Conservation (phyloP, 2,113 vertebrate genomes). For the Phylloscopus trochiloides region DNA sequence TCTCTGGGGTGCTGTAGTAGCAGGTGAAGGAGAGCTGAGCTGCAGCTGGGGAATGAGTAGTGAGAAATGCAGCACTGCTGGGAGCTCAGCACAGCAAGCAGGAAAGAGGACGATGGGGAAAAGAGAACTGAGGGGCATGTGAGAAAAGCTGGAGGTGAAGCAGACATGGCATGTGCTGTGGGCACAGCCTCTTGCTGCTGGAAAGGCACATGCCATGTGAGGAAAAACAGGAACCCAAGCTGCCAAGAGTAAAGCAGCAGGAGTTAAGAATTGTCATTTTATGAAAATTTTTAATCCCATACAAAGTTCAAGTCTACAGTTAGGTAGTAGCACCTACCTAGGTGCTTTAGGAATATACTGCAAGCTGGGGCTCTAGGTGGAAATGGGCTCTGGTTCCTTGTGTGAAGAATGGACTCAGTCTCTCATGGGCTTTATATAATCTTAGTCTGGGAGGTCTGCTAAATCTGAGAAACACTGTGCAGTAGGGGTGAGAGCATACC, state of each 20-base stretch:
- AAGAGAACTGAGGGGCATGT: not conserved
- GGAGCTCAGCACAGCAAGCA: not conserved
- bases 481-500: not conserved
- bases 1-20: not conserved
- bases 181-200: not conserved
- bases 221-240: rapidly evolving
- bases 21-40: rapidly evolving
- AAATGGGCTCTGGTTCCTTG: not conserved
- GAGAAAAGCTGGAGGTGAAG: not conserved
- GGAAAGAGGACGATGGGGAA: not conserved
- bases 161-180: rapidly evolving
- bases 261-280: not conserved
- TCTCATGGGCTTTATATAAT: not conserved
- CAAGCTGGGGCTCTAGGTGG: not conserved
- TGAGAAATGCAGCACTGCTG: rapidly evolving
- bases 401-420: not conserved
- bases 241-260: not conserved
- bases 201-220: rapidly evolving
- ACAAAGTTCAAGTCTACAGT: not conserved
- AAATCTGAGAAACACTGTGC: not conserved
- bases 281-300: not conserved
- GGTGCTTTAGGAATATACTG: not conserved
- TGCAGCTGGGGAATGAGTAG: rapidly evolving
- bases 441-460: not conserved
- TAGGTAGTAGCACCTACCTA: not conserved